phyloP scores from a whole-genome alignment of 2,888 invertebrate species.

The Allacma fusca region DNA sequence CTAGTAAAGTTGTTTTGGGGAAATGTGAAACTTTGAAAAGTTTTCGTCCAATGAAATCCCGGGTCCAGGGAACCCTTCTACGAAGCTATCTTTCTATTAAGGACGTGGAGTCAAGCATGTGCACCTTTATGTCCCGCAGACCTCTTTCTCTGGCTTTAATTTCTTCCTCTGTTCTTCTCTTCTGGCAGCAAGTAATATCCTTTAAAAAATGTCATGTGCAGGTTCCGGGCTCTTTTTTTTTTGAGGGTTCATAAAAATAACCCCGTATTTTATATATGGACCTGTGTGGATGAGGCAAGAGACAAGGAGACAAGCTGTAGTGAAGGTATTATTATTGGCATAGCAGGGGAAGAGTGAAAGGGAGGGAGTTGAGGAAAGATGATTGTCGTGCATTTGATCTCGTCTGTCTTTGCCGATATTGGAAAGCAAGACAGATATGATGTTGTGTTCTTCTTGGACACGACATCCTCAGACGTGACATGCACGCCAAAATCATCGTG shows the following conservation, averaged over 20 bases:
- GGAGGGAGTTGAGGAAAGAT: background rate
- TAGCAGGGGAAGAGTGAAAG: background rate
- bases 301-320: background rate
- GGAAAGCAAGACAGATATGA: constrained; percentile 12
- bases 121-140: too few relatives aligned
- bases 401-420: constrained; percentile 7
- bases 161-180: background rate
- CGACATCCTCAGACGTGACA: constrained; percentile 12
- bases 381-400: background rate
- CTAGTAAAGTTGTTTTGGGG: background rate
- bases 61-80: background rate
- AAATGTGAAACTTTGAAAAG: background rate
- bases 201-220: constrained; percentile 16
- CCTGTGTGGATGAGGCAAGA: background rate
- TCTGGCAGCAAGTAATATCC: background rate
- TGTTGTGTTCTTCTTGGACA: constrained; percentile 12
- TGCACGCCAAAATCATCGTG: background rate
- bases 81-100: too few relatives aligned
- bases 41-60: background rate
- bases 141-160: background rate
- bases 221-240: background rate
- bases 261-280: background rate
- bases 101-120: too few relatives aligned
- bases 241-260: background rate
- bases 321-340: background rate